Base-by-base conservation (phyloP, 2,113 vertebrate species). In the Tragelaphus scriptus region DNA sequence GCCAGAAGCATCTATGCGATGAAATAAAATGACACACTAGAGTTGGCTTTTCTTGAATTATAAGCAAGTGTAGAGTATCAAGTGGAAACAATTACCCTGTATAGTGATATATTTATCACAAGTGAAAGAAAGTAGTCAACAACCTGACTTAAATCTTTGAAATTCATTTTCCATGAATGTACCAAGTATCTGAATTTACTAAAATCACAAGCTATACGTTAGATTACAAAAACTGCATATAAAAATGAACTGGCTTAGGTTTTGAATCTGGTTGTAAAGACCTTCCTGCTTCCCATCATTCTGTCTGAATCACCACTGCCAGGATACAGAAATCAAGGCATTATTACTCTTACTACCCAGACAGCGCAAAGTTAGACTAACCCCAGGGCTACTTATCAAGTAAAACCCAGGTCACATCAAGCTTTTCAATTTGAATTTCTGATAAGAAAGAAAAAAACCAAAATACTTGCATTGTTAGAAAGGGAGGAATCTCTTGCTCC, bases 81-180 rank as follows among this genome's bases (percentile, higher is more conserved):
- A 95, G 94, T 88, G 95, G 88, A 96, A 85, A 92, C 79, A 86
- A 71, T 91, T 89, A 88, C 59, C 49, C 93, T 95, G 63, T 93
- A 81, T 26, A 71, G 16, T 88, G 91, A 93, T 55, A 14, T 49
- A 77, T 61, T 81, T 75, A 77, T 79, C 53, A 88, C 21, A 86
- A 94, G 88, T 81, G 26, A 92, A 87, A 94, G 44, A 55, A 94
- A 71, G 6, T 56, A 84, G 32, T 36, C 63, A 91, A 51, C 25
- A 40, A 61, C 1, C 10, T 90, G 91, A 97, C 77, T 85, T 90
- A 93, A 93, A 28, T 82, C 79, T 94, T 89, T 81, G 75, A 93
- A 91, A 88, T 96, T 95, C 79, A 85, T 93, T 94, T 92, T 79
- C 40, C 47, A 81, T 59, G 44, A 90, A 82, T 7, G 17, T 56